Evolutionary conservation across 1,140 invertebrate species (phyloP).

Genomic region (Lepidostoma basale): DNA sequence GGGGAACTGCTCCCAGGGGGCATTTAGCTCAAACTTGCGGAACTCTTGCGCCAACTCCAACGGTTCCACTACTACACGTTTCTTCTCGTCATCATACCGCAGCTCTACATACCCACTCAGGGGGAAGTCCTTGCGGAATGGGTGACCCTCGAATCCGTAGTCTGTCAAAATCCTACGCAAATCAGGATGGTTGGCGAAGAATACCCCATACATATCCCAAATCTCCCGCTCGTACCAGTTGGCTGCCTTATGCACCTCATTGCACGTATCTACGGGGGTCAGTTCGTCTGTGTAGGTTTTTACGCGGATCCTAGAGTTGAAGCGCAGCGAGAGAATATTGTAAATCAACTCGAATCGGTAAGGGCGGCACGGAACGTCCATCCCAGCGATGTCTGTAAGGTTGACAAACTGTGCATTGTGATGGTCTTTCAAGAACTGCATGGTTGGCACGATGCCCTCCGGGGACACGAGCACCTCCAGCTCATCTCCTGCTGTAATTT

Average conservation of each 20-base stretch:
- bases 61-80: conserved; percentile 93
- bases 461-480: conserved; percentile 91
- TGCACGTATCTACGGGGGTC: conserved; percentile 88
- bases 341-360: conserved; percentile 96
- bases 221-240: conserved; percentile 99
- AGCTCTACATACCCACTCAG: conserved; percentile 96
- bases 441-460: conserved; percentile 90
- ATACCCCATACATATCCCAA: conserved; percentile 99
- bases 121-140: conserved; percentile 97
- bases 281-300: conserved; percentile 99
- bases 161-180: conserved; percentile 96
- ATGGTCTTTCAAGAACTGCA: conserved; percentile 92
- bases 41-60: conserved; percentile 97
- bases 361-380: conserved; percentile 85
- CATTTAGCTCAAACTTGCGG: conserved; percentile 93
- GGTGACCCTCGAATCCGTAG: conserved; percentile 99
- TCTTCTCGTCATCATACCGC: conserved; percentile 96
- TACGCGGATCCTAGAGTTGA: conserved; percentile 89
- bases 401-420: conserved; percentile 92
- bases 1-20: conserved; percentile 98
- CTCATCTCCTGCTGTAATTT: conserved; percentile 83
- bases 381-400: conserved; percentile 84
- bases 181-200: conserved; percentile 97
- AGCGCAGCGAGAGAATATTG: conserved; percentile 86
- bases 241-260: conserved; percentile 84